Percentiles rank a stretch among this genome's conserved stretches.
Conservation (phyloP, 2,888 invertebrate genomes). For the Eubasilissa splendida region DNA sequence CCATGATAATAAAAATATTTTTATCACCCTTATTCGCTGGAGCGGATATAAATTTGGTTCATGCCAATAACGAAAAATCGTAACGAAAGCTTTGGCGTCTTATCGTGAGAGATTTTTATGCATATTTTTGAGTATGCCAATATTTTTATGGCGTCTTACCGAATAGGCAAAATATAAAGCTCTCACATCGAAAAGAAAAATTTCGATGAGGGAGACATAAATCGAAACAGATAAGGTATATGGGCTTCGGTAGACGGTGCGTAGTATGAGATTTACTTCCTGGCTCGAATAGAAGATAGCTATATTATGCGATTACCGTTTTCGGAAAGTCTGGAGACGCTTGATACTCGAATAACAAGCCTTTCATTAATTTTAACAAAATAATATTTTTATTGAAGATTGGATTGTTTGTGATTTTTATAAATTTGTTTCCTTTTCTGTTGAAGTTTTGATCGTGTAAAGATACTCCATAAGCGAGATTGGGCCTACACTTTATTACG, state of each 20-base stretch:
- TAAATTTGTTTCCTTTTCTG: slow-evolving; percentile 3
- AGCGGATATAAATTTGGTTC: slow-evolving; percentile 39
- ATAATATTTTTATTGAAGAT: background rate
- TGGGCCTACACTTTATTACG: slow-evolving; percentile 42
- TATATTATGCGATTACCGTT: slow-evolving; percentile 7
- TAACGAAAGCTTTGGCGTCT: slow-evolving; percentile 35
- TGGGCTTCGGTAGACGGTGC: slow-evolving; percentile 13
- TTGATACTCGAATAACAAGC: slow-evolving; percentile 18
- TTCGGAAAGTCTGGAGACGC: background rate
- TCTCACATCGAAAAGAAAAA: slow-evolving; percentile 20
- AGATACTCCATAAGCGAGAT: slow-evolving; percentile 37
- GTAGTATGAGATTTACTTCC: slow-evolving; percentile 16
- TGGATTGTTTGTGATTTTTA: background rate
- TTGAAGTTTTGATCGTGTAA: background rate
- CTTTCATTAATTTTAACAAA: background rate
- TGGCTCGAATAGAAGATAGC: slow-evolving; percentile 27
- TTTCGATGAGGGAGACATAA: slow-evolving; percentile 42
- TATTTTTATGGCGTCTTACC: slow-evolving; percentile 50
- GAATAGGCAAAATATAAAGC: slow-evolving; percentile 38
- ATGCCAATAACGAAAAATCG: slow-evolving; percentile 40
- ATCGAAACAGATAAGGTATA: slow-evolving; percentile 48
- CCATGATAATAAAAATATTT: slow-evolving; percentile 30
- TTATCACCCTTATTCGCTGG: slow-evolving; percentile 19
- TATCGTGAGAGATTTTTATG: slow-evolving; percentile 46
- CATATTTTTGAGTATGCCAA: slow-evolving; percentile 49